A percentile compares a stretch with the other conserved stretches of the same genome.
Evolutionary conservation across 2,888 invertebrate genomes (phyloP).

Genomic region (Poecilus cupreus): DNA sequence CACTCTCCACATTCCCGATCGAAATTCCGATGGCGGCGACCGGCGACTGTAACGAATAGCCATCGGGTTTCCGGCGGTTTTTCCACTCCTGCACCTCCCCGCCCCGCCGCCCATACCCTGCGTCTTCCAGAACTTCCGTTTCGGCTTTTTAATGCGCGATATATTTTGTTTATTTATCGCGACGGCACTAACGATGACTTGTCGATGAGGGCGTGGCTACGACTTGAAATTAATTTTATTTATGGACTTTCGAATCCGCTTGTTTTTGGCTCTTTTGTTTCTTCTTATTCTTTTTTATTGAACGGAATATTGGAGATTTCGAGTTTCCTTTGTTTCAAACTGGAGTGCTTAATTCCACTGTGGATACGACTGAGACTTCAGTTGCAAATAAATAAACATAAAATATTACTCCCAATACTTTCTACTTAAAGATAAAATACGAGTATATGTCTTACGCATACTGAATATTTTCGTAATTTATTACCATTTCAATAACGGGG

Average conservation of each 20-base stretch:
- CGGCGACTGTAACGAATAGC: conserved; percentile 32
- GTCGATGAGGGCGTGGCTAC: conserved; percentile 48
- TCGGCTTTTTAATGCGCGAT: conserved; percentile 55
- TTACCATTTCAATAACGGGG: background rate
- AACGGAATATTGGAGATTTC: conserved; percentile 31
- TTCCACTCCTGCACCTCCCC: conserved; percentile 11
- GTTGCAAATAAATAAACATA: conserved; percentile 33
- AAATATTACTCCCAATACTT: background rate
- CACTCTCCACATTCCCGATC: background rate
- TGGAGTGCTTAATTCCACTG: conserved; percentile 33
- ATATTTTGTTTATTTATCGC: conserved; percentile 59
- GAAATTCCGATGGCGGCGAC: conserved; percentile 17
- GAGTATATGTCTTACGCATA: background rate
- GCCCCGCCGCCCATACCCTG: background rate
- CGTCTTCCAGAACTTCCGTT: conserved; percentile 31
- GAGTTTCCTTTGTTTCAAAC: conserved; percentile 28
- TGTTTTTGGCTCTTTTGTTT: conserved; percentile 36
- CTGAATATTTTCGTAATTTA: conserved; percentile 13
- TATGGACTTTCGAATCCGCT: conserved; percentile 46
- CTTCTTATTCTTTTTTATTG: conserved; percentile 39
- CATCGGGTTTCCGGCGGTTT: conserved; percentile 14
- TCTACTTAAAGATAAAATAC: background rate
- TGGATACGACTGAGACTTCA: conserved; percentile 22
- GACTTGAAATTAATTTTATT: conserved; percentile 50
- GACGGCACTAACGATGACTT: conserved; percentile 55